Base-by-base conservation (phyloP, 2,113 vertebrate species). In the Lipotes vexillifer region DNA sequence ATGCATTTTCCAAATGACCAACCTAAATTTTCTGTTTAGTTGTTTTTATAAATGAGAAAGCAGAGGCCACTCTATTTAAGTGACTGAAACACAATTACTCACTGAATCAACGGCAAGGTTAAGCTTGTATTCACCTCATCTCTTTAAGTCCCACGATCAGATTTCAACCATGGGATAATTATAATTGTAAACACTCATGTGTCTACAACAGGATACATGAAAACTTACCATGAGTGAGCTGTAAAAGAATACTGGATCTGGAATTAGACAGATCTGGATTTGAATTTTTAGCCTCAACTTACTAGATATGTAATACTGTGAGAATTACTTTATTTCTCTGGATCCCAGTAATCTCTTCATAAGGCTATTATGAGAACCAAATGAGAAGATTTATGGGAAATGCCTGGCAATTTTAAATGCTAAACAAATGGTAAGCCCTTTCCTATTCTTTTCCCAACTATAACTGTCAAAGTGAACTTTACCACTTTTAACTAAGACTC, bases 1-100 rank as follows among this genome's bases (percentile, higher is more conserved):
- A 33, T 68, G 33, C 17, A 80, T 85, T 96, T 97, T 96, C 94
- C n/a, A 95, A 93, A 96, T 66, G 96, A 95, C 59, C 52, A 87
- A 83, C 57, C 20, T 66, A 88, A 96, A 77, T 36, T 82, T 97
- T 90, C 33, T 85, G 52, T 55, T 55, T 72, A 74, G 49, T 31
- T 91, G 31, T 61, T 90, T 90, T 89, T 72, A 65, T 72, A 96
- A 81, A 84, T 81, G 49, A 95, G 31, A 95, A 86, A 93, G 25
- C 23, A 33, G 75, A 92, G 27, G 78, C 55, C 36, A 82, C 41
- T 94, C 41, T 93, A 23, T 74, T 94, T 82, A 96, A 97, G 89
- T 94, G 93, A 83, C 41, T 4, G 20, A 89, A 59, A 61, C 36
- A 94, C 29, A 57, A 36, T 71, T 46, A 72, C 52, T 91, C 44